A percentile compares a stretch with the other conserved stretches of the same genome.
Conservation (phyloP, 2,113 vertebrate species). For the Ceyx cyanopectus region DNA sequence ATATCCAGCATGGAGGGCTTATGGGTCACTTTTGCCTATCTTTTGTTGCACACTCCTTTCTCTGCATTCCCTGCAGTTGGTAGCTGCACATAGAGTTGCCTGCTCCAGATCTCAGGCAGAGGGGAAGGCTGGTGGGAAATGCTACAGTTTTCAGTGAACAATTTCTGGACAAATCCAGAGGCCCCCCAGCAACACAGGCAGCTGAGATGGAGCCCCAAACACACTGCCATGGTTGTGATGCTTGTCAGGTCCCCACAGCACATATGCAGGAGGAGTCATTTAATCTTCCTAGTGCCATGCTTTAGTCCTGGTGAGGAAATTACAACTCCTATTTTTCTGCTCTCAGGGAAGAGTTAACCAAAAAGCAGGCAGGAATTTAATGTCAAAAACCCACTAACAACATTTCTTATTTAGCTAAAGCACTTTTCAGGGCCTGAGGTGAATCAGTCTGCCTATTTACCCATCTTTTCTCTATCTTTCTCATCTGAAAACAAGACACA, state of each 20-base stretch:
- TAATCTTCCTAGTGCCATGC: neutral
- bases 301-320: neutral
- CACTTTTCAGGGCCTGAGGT: neutral
- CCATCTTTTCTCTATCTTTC: neutral
- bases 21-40: neutral
- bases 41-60: neutral
- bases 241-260: neutral
- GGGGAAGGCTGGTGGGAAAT: neutral
- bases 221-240: accelerated
- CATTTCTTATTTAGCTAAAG: neutral
- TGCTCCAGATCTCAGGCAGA: neutral
- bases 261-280: neutral
- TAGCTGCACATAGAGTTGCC: accelerated
- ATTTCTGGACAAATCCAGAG: neutral
- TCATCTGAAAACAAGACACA: constrained; percentile 2
- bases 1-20: neutral
- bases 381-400: neutral
- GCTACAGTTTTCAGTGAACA: neutral
- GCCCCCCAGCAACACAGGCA: neutral
- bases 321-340: neutral
- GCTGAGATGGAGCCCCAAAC: neutral
- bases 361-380: neutral
- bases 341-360: neutral
- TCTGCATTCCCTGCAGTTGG: accelerated
- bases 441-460: neutral